A percentile compares a stretch with the other conserved stretches of the same genome.
phyloP scores from a whole-genome alignment of 2,113 vertebrate species.

The Gracilinanus agilis region DNA sequence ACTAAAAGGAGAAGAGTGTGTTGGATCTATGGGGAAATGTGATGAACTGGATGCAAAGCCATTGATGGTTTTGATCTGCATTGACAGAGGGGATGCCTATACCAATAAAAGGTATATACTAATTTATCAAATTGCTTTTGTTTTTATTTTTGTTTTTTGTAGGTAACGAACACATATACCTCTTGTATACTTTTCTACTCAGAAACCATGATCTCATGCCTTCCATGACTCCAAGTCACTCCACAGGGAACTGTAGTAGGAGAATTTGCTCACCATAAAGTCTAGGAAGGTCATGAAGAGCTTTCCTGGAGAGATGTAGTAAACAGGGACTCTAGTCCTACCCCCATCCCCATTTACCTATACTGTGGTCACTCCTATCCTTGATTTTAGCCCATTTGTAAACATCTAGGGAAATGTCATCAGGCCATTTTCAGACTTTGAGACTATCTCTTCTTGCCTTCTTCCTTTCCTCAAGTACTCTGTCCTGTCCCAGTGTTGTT shows the following conservation, averaged over 20 bases:
- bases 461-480: slow-evolving; percentile 5
- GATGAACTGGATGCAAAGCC: neutral
- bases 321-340: slow-evolving; percentile 24
- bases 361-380: neutral
- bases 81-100: neutral
- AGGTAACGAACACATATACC: neutral
- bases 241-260: neutral
- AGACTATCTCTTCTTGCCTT: neutral
- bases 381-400: neutral
- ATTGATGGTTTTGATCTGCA: neutral
- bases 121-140: neutral
- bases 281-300: neutral
- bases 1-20: neutral
- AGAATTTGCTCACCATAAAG: neutral
- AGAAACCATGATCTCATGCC: neutral
- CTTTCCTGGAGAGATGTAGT: neutral
- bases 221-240: neutral
- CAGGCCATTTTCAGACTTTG: neutral
- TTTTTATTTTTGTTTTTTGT: slow-evolving; percentile 24
- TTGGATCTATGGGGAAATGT: neutral
- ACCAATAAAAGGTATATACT: neutral
- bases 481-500: neutral
- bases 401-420: neutral
- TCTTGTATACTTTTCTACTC: slow-evolving; percentile 32
- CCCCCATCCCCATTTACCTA: neutral